These are phyloP conservation scores for Melanogrammus aeglefinus DNA, from an alignment of 2,797 vertebrate species.

Conservation along the genomic window DNA sequence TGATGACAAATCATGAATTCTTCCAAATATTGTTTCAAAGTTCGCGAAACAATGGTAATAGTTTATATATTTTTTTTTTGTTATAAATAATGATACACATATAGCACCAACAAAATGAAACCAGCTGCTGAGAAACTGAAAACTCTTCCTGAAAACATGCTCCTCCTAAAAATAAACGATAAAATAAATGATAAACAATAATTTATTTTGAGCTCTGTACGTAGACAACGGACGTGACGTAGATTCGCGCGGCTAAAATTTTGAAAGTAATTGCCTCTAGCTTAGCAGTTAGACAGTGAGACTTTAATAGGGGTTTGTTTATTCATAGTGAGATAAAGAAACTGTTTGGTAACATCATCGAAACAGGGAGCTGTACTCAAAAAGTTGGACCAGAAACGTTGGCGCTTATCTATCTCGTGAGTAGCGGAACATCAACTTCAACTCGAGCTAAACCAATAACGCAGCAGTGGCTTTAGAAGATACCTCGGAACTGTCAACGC, in stretches of 20 bases:
- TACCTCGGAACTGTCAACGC: too few relatives aligned
- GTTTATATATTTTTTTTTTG: not conserved
- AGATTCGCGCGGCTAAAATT: not conserved
- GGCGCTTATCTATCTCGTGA: not conserved
- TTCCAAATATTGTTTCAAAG: not conserved
- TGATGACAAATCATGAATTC: not conserved
- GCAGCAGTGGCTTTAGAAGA: not conserved
- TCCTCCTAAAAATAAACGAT: not conserved
- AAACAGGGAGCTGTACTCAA: not conserved
- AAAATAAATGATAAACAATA: too few relatives aligned
- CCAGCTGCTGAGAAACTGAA: not conserved
- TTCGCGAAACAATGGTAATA: not conserved
- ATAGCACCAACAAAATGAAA: not conserved
- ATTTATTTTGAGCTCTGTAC: not conserved
- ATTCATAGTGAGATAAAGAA: not conserved
- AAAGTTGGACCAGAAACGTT: not conserved
- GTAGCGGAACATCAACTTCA: not conserved
- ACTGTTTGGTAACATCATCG: not conserved
- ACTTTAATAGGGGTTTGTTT: not conserved
- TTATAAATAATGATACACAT: not conserved
- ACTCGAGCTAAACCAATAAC: not conserved
- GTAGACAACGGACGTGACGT: slow-evolving; percentile 5
- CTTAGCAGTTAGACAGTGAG: not conserved
- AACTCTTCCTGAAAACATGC: not conserved
- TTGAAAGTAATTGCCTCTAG: not conserved